Evolutionary conservation across 2,797 vertebrate genomes (phyloP), one percentile per base, ranked within the genome.

Genomic region (Rhinatrema bivittatum): DNA sequence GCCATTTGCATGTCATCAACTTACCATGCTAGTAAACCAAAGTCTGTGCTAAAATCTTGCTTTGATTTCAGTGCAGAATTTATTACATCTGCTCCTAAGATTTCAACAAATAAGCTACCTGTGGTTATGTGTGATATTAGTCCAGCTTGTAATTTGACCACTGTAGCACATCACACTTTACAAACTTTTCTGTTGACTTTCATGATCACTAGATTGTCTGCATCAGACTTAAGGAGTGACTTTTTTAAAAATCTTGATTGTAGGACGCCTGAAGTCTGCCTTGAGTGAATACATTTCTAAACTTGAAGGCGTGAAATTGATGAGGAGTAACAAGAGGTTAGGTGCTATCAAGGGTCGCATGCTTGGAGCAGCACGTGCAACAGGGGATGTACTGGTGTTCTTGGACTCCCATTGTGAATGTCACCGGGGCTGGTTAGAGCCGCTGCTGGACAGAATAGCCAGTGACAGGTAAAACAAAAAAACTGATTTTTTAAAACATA

Each of bases 381-480:
- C 71, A 0, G 91, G 88, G 4, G 87, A 91, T 0, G 82, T 91
- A 36, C 68, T 94, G 10, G 54, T 95, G 58, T 93, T 95, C 68
- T 88, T 94, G 87, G 88, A 93, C 39, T 82, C 90, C 3, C 88
- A 88, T 68, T 91, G 86, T 15, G 87, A 91, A 46, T 93, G 91
- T 31, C 87, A 87, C 52, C 77, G 53, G 1, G 87, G 88, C 31
- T 95, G 91, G 91, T 68, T 95, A 58, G 87, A 93, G 6, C 87
- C 91, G 2, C 80, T 93, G 24, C 69, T 95, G 53, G 78, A 84
- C 69, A 85, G 87, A 64, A 78, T 94, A 63, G 76, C 87, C 22
- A 78, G 60, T 60, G 81, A 87, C 72, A 82, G 91, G 90, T 91
- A 80, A 75, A 32, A 24, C 3, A n/a, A n/a, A n/a, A n/a, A n/a